Conservation (phyloP, 2,113 vertebrate species). For the Oncorhynchus gorbuscha region DNA sequence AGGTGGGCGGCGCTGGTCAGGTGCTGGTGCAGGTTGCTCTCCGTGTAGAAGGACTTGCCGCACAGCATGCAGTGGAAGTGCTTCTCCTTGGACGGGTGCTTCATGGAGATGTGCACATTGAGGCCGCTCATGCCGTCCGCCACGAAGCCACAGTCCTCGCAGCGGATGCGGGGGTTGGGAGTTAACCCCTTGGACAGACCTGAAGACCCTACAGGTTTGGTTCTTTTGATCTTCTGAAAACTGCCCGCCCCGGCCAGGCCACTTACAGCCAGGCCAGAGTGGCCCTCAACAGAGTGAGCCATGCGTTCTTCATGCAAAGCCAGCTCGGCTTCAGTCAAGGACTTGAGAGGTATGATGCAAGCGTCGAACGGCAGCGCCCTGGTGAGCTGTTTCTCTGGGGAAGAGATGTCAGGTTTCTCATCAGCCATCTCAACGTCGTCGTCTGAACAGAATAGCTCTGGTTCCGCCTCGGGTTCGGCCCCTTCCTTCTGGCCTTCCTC, state of each 20-base stretch:
- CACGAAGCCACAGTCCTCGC: slow-evolving; percentile 96
- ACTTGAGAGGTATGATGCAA: slow-evolving; percentile 86
- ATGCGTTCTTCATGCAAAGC: slow-evolving; percentile 63
- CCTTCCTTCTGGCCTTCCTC: slow-evolving; percentile 17
- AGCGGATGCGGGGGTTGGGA: slow-evolving; percentile 80
- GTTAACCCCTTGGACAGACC: slow-evolving; percentile 37
- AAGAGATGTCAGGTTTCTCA: slow-evolving; percentile 18
- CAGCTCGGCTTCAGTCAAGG: slow-evolving; percentile 71
- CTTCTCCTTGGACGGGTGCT: slow-evolving; percentile 94
- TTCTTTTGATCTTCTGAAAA: slow-evolving; percentile 58
- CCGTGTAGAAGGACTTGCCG: slow-evolving; percentile 96
- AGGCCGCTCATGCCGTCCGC: slow-evolving; percentile 94
- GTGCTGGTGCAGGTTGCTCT: slow-evolving; percentile 97
- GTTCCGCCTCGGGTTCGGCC: background rate
- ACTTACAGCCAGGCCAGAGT: slow-evolving; percentile 47
- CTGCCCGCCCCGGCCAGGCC: slow-evolving; percentile 38
- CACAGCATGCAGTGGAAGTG: slow-evolving; percentile 96
- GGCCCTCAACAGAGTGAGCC: slow-evolving; percentile 25
- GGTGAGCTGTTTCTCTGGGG: slow-evolving; percentile 55
- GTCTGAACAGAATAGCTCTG: slow-evolving; percentile 58
- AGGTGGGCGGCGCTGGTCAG: slow-evolving; percentile 90
- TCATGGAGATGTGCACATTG: slow-evolving; percentile 98
- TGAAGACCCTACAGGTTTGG: slow-evolving; percentile 33
- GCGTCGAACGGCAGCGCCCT: slow-evolving; percentile 79
- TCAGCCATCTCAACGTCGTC: slow-evolving; percentile 34